Conservation (phyloP, 2,888 invertebrate species). For the Podotricha telesiphe region DNA sequence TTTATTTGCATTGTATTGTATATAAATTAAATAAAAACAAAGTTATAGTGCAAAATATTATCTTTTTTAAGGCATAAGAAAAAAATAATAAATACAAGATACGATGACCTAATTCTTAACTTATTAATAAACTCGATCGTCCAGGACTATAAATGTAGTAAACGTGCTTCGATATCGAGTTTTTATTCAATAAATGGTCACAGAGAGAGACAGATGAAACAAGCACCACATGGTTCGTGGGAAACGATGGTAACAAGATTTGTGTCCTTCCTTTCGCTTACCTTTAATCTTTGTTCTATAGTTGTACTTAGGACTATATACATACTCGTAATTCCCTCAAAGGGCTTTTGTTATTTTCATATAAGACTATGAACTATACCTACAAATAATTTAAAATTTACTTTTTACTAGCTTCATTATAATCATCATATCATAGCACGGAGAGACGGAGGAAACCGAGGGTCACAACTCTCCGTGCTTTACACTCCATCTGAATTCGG, state of each 20-base stretch:
- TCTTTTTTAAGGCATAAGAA: background rate
- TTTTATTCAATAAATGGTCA: conserved; percentile 39
- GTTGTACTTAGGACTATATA: conserved; percentile 46
- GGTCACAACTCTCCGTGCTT: no score
- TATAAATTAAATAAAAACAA: background rate
- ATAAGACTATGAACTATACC: background rate
- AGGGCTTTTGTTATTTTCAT: background rate
- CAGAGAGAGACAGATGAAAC: conserved; percentile 52
- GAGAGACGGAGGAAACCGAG: no score
- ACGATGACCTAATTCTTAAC: conserved; percentile 16
- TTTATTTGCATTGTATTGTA: no score
- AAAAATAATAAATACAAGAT: background rate
- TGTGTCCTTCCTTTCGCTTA: conserved; percentile 72
- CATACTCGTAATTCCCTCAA: background rate
- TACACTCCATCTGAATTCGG: no score
- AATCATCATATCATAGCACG: background rate
- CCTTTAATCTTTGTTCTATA: conserved; percentile 61
- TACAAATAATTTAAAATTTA: background rate
- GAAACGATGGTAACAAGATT: conserved; percentile 70
- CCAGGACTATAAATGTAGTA: conserved; percentile 55
- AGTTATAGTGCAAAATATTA: background rate
- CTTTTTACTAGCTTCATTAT: background rate
- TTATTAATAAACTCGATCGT: conserved; percentile 53
- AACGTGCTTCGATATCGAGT: conserved; percentile 48
- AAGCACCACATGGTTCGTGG: conserved; percentile 65